phyloP scores from a whole-genome alignment of 2,113 vertebrate species.

The Stigmatopora nigra region DNA sequence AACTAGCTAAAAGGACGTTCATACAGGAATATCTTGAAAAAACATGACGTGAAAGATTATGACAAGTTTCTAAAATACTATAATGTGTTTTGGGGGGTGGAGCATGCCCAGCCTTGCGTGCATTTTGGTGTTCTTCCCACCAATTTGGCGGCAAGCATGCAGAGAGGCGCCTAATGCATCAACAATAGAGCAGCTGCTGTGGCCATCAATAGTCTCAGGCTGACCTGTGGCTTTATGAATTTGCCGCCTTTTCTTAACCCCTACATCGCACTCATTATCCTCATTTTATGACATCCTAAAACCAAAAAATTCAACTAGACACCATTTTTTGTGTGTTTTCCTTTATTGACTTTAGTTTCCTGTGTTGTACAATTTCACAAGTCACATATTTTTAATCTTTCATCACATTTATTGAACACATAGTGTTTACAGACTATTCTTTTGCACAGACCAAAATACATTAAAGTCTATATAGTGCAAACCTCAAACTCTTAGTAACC shows the following conservation, averaged over 20 bases:
- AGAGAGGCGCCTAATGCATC: conserved; percentile 33
- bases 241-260: conserved; percentile 46
- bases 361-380: neutral
- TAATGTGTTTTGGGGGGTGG: neutral
- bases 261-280: conserved; percentile 3
- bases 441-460: conserved; percentile 76
- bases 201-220: conserved; percentile 38
- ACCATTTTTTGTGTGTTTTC: neutral
- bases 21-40: neutral
- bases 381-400: neutral
- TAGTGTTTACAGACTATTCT: conserved; percentile 71
- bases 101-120: neutral
- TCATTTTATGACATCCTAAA: neutral
- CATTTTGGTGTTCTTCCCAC: conserved; percentile 46
- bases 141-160: conserved; percentile 43
- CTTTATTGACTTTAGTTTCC: neutral
- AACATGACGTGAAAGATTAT: neutral
- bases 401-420: conserved; percentile 64
- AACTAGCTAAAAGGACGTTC: neutral
- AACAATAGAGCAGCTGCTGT: conserved; percentile 64
- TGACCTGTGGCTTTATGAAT: conserved; percentile 41
- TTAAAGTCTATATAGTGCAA: conserved; percentile 74
- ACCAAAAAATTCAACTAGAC: neutral
- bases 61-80: neutral
- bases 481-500: conserved; percentile 71